Percentiles rank a stretch among this genome's conserved stretches.
Evolutionary conservation across 2,888 invertebrate species (phyloP).

Genomic region (Heliothis peltigera): DNA sequence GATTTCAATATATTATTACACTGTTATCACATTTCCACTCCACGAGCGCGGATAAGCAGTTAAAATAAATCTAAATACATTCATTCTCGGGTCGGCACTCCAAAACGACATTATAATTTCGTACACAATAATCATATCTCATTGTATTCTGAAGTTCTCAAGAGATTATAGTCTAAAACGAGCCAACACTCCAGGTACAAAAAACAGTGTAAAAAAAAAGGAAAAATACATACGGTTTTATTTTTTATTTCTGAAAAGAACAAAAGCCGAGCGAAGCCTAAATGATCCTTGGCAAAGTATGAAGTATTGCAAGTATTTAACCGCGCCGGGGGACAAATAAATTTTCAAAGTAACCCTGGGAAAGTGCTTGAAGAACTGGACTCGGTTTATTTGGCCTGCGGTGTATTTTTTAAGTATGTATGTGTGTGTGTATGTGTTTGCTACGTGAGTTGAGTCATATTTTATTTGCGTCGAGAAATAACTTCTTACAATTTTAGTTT

Average conservation of each 20-base stretch:
- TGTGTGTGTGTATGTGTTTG: slow-evolving; percentile 2
- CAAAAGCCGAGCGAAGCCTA: slow-evolving; percentile 60
- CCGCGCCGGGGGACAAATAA: slow-evolving; percentile 61
- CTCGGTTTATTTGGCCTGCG: slow-evolving; percentile 48
- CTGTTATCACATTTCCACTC: slow-evolving; percentile 23
- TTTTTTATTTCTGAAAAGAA: slow-evolving; percentile 58
- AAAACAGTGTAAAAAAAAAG: slow-evolving; percentile 29
- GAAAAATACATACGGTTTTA: slow-evolving; percentile 48
- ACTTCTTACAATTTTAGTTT: background rate
- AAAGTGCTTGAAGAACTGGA: slow-evolving; percentile 59
- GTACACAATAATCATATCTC: slow-evolving; percentile 23
- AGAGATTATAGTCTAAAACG: slow-evolving; percentile 51
- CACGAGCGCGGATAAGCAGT: slow-evolving; percentile 7
- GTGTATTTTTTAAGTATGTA: slow-evolving; percentile 8
- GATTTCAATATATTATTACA: slow-evolving; percentile 29
- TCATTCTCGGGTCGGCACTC: slow-evolving; percentile 18
- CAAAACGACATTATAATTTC: slow-evolving; percentile 30
- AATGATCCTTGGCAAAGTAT: slow-evolving; percentile 64
- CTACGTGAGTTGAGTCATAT: background rate
- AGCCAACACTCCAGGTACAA: slow-evolving; percentile 45
- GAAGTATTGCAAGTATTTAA: slow-evolving; percentile 66
- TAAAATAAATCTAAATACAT: slow-evolving; percentile 44
- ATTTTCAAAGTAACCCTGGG: slow-evolving; percentile 60
- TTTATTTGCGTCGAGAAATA: slow-evolving; percentile 4
- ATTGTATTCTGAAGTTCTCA: slow-evolving; percentile 39